Evolutionary conservation across 2,888 invertebrate species (phyloP), one percentile per base, ranked within the genome.

Genomic region (Pyrgus malvae): DNA sequence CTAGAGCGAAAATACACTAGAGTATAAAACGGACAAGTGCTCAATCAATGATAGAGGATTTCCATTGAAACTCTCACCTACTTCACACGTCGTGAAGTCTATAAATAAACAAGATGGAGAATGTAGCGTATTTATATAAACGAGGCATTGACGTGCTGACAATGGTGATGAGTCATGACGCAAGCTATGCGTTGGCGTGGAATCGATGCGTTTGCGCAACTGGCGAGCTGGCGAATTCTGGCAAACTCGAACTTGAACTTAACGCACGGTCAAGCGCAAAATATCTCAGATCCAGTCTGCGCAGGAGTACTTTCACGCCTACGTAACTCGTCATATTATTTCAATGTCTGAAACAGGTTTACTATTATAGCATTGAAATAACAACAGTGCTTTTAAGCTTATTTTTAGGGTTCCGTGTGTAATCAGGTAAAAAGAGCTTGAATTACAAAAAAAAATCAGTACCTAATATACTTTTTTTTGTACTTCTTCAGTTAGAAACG

Each of bases 191-290:
- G 68, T 67, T 64, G 68, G 59, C 61, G 63, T 66, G 65, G 67
- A 65, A 59, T 55, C 56, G 42, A 29, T 59, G 66, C 66, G 68
- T 72, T 79, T 81, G 74, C 74, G 73, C 78, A 80, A 80, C 74
- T 35, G 55, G 55, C 65, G 53, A 44, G 60, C 63, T 60, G 61
- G 62, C 61, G 67, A 64, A 66, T 62, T 55, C 65, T 67, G n/a
- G 66, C 67, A 65, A 69, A 68, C 69, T 74, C 76, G 78, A 80
- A 81, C 84, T 84, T 86, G 84, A 85, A 85, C 83, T 75, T 68
- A 50, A 61, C 59, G 55, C 57, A 71, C 78, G 81, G 83, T 86
- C 83, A 85, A 84, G 83, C 76, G 71, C 53, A 31, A 50, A 45
- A 56, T 50, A 44, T 56, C 48, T 41, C 12, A 42, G 42, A 46